Evolutionary conservation across 2,797 vertebrate species (phyloP), one percentile per base, ranked within the genome.

Genomic region (Pseudomugil tenellus): DNA sequence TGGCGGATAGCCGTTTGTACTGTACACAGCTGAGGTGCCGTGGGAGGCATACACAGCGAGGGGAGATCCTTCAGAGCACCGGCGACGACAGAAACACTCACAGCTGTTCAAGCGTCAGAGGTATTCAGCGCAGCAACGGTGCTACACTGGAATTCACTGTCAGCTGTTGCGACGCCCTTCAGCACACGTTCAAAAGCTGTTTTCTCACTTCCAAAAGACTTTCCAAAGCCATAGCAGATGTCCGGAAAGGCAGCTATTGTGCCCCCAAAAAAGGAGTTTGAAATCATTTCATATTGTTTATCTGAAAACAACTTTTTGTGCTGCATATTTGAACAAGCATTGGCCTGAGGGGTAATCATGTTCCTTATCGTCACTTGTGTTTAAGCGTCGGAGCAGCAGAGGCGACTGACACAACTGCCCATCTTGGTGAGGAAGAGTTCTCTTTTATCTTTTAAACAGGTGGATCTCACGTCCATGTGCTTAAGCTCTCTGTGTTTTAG

Each of bases 401-500:
- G 28, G 67, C 54, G 41, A 17, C 68, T 64, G 65, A 61, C 28
- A 61, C 28, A 57, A 54, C 52, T 58, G 72, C 57, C 56, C 34
- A 13, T 79, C 71, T 72, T 58, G 26, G 29, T 46, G 61, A 74
- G 46, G 41, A 9, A 70, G 59, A 72, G 74, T 83, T 83, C 52
- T 70, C 17, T 56, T 49, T 32, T 25, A 28, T 64, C 68, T 58
- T 25, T 41, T 60, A 12, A 55, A 77, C 73, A n/a, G 49, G 64
- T 84, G 76, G 66, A 48, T 72, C 80, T 67, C 53, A 73, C 72
- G 88, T 86, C 81, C 76, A 73, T 94, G 91, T 93, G 90, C 91
- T 92, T 91, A 78, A 87, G 72, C 89, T 85, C 51, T 84, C 81
- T 87, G 87, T 92, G 82, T 90, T 87, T 83, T 87, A 87, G 88